Evolutionary conservation across 2,797 vertebrate genomes (phyloP), one percentile per base, ranked within the genome.

Genomic region (Melanotaenia nigrans): DNA sequence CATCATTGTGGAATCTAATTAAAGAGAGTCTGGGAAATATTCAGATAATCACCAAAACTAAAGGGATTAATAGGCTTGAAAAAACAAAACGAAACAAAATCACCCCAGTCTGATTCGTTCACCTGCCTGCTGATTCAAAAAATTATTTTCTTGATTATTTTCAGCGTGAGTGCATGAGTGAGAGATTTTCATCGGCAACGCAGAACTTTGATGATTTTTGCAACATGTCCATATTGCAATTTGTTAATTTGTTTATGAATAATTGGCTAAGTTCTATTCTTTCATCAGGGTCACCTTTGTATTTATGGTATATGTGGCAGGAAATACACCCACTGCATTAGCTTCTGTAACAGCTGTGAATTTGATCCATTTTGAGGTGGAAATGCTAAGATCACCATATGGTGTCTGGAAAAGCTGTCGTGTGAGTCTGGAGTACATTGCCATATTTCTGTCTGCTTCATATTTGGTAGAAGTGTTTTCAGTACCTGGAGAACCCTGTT

Each of bases 381-480:
- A 55, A 82, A 79, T 68, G 70, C n/a, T n/a, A 61, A 86, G 75
- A 87, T 92, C 85, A 92, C 89, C 90, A 93, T 93, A 86, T 93
- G 85, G 86, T 82, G 77, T 89, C 85, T 88, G 28, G 57, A 78
- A 84, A 83, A 90, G 86, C 78, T 87, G 81, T 84, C 30, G 49
- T 62, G 64, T 73, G 66, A 82, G 72, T 81, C 77, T 90, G 82
- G 73, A 78, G 63, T 86, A 79, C 85, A 78, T 75, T 62, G 78
- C 85, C 72, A 75, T 85, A 85, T 91, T 88, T 87, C 87, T 82
- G 61, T 76, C 73, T 32, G 72, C 84, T 64, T 92, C 61, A 72
- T 90, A 90, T 91, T n/a, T 90, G 89, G 86, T 81, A 81, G 78
- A 86, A 87, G 86, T 90, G 85, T 90, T 87, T 90, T 84, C 87